A percentile compares a stretch with the other conserved stretches of the same genome.
Evolutionary conservation across 2,797 vertebrate genomes (phyloP).

Genomic region (Spizella passerina): DNA sequence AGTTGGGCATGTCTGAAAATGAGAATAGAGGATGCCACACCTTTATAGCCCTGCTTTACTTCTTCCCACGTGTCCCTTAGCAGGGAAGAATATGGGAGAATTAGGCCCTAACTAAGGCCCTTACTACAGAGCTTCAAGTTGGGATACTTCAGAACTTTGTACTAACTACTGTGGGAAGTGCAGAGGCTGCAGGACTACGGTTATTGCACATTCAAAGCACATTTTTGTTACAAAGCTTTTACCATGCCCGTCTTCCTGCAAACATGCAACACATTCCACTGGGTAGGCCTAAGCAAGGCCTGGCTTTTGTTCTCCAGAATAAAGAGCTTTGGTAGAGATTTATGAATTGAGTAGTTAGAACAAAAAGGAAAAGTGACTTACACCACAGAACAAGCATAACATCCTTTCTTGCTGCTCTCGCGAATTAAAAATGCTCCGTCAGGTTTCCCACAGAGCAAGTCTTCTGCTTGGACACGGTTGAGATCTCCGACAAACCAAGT

Average conservation of each 20-base stretch:
- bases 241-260: neutral
- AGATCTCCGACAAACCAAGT: conserved; percentile 95
- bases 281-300: neutral
- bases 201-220: neutral
- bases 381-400: conserved; percentile 85
- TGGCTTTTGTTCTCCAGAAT: neutral
- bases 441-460: conserved; percentile 89
- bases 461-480: conserved; percentile 91
- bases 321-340: neutral
- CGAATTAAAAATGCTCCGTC: conserved; percentile 94
- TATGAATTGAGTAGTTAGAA: neutral
- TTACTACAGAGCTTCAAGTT: neutral
- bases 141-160: neutral
- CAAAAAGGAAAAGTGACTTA: conserved; percentile 61
- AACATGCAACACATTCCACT: neutral
- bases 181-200: neutral
- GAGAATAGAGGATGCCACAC: neutral
- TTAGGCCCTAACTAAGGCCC: neutral
- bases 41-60: neutral
- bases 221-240: neutral
- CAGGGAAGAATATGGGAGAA: neutral
- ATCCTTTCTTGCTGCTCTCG: conserved; percentile 92
- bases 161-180: neutral
- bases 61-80: neutral
- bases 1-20: neutral